Conservation (phyloP, 2,888 invertebrate species). For the Smittia aterrima region DNA sequence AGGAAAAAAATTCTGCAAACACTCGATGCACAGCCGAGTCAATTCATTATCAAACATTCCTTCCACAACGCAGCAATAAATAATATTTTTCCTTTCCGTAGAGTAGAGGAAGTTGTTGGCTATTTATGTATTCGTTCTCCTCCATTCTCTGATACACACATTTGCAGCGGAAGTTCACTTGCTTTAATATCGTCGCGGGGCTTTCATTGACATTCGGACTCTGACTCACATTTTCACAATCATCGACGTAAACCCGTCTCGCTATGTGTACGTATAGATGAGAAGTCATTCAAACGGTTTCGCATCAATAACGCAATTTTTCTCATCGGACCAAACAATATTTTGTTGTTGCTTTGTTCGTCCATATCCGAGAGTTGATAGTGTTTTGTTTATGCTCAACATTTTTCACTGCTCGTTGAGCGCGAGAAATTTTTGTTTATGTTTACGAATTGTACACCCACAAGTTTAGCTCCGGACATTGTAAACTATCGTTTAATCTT, state of each 20-base stretch:
- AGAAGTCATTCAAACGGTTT: neutral
- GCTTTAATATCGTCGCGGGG: constrained; percentile 11
- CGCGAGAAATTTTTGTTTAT: neutral
- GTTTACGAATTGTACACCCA: neutral
- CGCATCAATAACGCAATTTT: constrained; percentile 35
- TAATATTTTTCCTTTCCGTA: constrained; percentile 26
- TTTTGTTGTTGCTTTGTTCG: neutral
- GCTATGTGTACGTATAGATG: neutral
- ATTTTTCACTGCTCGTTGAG: neutral
- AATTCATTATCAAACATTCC: constrained; percentile 16
- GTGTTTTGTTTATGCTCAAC: neutral
- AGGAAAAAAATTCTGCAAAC: neutral
- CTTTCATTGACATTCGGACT: constrained; percentile 39
- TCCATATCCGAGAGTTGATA: neutral
- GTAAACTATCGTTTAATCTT: neutral
- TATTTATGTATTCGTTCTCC: constrained; percentile 36
- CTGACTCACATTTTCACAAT: constrained; percentile 1
- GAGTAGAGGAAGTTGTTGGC: constrained; percentile 39
- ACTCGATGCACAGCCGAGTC: neutral
- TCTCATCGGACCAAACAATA: neutral
- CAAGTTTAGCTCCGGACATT: neutral
- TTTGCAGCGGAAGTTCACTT: constrained; percentile 37
- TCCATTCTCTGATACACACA: neutral
- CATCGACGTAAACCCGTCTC: neutral
- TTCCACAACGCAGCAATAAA: constrained; percentile 24